Evolutionary conservation across 2,113 vertebrate genomes (phyloP).

Genomic region (Callocephalon fimbriatum): DNA sequence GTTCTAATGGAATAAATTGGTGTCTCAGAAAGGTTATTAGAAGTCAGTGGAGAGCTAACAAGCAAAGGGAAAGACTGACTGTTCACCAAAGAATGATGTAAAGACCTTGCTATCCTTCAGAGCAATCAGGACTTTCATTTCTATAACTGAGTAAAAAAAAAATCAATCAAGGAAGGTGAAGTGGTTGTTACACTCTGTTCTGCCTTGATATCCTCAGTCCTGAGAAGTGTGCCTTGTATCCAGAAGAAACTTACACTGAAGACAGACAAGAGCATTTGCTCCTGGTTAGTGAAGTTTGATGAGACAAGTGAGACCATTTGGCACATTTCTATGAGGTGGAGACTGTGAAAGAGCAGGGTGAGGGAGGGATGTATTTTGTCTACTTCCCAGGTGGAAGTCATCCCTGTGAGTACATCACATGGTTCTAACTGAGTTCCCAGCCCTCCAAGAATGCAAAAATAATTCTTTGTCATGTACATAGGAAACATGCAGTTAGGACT

Average conservation of each 20-base stretch:
- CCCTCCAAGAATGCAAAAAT: not conserved
- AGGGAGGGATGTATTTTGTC: not conserved
- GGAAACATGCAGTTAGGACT: not conserved
- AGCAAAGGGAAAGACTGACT: not conserved
- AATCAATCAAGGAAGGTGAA: slow-evolving; percentile 4
- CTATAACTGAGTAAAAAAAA: not conserved
- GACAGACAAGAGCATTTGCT: not conserved
- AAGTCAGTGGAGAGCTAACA: slow-evolving; percentile 14
- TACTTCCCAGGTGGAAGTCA: not conserved
- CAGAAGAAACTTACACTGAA: not conserved
- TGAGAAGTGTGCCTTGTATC: not conserved
- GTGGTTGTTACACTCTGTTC: not conserved
- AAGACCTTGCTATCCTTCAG: not conserved
- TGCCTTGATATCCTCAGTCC: not conserved
- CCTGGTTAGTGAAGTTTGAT: not conserved
- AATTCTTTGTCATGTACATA: not conserved
- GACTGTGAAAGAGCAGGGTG: not conserved
- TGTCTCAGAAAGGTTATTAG: slow-evolving; percentile 37
- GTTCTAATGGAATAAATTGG: not conserved
- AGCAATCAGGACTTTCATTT: slow-evolving; percentile 2
- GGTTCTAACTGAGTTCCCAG: not conserved
- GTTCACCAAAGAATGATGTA: not conserved
- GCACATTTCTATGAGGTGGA: not conserved
- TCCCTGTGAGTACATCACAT: fast-evolving
- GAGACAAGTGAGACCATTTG: not conserved